Conservation (phyloP, 2,113 vertebrate genomes). For the mouse (Mus musculus) region GRCm39 chr11:36974501-36975000, state of each 20-base stretch:
- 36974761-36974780: conserved; percentile 63
- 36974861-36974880: conserved; percentile 71
- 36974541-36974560: neutral
- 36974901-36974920: conserved; percentile 77
- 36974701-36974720: neutral
- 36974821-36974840: conserved; percentile 23
- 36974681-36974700: conserved; percentile 23
- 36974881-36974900: conserved; percentile 53
- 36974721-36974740: conserved; percentile 8
- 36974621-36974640: conserved; percentile 1
- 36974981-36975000: conserved; percentile 82
- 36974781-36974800: conserved; percentile 67
- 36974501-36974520: neutral
- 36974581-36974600: neutral
- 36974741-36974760: conserved; percentile 5
- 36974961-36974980: conserved; percentile 82
- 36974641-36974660: conserved; percentile 4
- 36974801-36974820: conserved; percentile 67
- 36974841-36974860: conserved; percentile 74
- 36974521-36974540: conserved; percentile 13
- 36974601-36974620: neutral
- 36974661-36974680: neutral
- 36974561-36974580: neutral
- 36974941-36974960: conserved; percentile 70
- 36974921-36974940: conserved; percentile 76